Base-by-base conservation (phyloP, 2,113 vertebrate genomes). In the Coracopsis vasa region DNA sequence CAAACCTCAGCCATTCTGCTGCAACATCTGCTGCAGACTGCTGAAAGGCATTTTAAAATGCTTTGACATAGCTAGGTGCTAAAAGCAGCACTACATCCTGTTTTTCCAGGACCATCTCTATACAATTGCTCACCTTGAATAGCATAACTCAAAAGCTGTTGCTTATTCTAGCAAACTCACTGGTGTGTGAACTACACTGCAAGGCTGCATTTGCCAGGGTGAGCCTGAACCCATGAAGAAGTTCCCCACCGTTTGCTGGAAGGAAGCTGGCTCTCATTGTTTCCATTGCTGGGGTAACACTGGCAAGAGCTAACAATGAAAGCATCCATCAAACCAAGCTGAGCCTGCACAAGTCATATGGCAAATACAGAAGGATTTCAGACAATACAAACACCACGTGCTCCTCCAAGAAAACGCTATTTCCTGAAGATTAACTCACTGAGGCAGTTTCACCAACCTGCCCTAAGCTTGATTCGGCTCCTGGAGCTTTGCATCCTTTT, bases 401-500 rank as follows among this genome's bases (percentile, higher is more conserved):
- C 67, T 24, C 35, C 88, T 64, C 60, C 5, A 5, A 33, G 74
- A 79, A 61, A 35, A 5, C 1, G 27, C 70, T 33, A 54, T 70
- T 96, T 95, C 87, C 94, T 86, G 89, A 31, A 35, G 88, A 87
- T 95, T 95, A 97, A 87, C 61, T n/a, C 72, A 25, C 50, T 5
- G 50, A 56, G 77, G 23, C 21, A 54, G 58, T 75, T 93, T 60
- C 77, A 66, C 41, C 91, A 45, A 29, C 70, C 69, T 89, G 80
- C 91, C 94, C 70, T 42, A 12, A 91, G 56, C 86, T 80, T 80
- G 73, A 89, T 89, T 73, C 51, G 50, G 80, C 95, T 91, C 96
- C 96, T n/a, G 96, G 84, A 94, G 96, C 35, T 97, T 31, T 70
- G 91, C 60, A 94, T 80, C 96, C 95, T 41, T 93, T 92, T 74